Conservation (phyloP, 2,113 vertebrate genomes). For the Lamprotornis superbus region DNA sequence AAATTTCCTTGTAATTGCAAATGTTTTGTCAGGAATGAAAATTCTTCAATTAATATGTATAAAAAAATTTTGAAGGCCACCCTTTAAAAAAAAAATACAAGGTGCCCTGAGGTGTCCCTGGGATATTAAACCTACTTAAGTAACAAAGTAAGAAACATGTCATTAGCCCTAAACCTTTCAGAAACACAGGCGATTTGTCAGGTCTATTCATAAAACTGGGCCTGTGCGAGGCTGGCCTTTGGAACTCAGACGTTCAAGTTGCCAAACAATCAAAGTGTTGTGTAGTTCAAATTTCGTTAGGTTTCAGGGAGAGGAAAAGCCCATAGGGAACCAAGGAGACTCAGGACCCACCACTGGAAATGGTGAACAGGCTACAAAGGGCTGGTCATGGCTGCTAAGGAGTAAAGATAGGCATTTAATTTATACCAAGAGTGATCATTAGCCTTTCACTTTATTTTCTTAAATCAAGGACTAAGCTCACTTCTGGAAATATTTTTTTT, state of each 20-base stretch:
- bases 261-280: not conserved
- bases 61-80: not conserved
- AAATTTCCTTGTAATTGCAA: not conserved
- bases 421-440: not conserved
- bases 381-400: not conserved
- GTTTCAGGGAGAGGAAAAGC: not conserved
- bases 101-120: not conserved
- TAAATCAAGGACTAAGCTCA: not conserved
- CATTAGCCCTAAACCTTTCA: not conserved
- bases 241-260: not conserved
- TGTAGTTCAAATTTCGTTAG: not conserved
- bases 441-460: not conserved
- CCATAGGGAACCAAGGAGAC: accelerated
- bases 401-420: not conserved
- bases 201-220: not conserved
- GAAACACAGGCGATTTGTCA: not conserved
- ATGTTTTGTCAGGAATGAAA: not conserved
- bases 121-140: not conserved
- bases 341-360: not conserved
- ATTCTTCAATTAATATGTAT: not conserved
- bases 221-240: not conserved
- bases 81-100: not conserved
- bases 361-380: not conserved
- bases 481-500: not conserved
- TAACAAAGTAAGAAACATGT: not conserved